Percentiles rank a stretch among this genome's conserved stretches.
phyloP scores from a whole-genome alignment of 1,140 invertebrate species.

The Drosophila mauritiana region DNA sequence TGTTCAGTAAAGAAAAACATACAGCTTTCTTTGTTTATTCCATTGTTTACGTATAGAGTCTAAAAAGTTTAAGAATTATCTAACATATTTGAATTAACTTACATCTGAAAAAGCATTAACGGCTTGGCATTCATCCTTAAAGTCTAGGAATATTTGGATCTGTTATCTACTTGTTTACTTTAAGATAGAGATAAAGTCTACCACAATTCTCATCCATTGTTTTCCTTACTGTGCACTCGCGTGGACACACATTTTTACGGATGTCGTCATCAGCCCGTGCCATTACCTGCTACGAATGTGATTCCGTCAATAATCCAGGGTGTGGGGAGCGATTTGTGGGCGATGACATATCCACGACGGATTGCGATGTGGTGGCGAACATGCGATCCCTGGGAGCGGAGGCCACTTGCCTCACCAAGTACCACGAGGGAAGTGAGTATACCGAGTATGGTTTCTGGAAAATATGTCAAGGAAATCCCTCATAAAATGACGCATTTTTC shows the following conservation, averaged over 20 bases:
- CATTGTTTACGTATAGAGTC: too few relatives aligned
- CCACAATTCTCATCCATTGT: constrained; percentile 5
- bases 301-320: constrained; percentile 66
- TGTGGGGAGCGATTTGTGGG: constrained; percentile 67
- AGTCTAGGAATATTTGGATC: too few relatives aligned
- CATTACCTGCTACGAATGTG: constrained; percentile 79
- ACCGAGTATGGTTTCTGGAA: background rate
- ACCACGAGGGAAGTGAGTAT: constrained; percentile 67
- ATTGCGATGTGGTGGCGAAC: constrained; percentile 66
- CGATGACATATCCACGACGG: constrained; percentile 67
- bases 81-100: too few relatives aligned
- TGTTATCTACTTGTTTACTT: too few relatives aligned
- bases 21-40: too few relatives aligned
- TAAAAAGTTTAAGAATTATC: too few relatives aligned
- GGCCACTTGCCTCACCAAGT: constrained; percentile 71
- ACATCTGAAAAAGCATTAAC: too few relatives aligned
- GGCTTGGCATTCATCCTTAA: too few relatives aligned
- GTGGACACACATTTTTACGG: constrained; percentile 66
- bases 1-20: too few relatives aligned
- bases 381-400: constrained; percentile 32
- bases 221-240: constrained; percentile 7
- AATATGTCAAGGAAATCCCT: background rate
- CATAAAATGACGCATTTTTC: background rate
- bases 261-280: constrained; percentile 68
- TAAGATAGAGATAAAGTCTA: background rate